Percentiles rank a stretch among this genome's conserved stretches.
These are phyloP conservation scores for Otolemur crassicaudatus DNA, from an alignment of 2,797 vertebrate genomes.

Conservation along the genomic window DNA sequence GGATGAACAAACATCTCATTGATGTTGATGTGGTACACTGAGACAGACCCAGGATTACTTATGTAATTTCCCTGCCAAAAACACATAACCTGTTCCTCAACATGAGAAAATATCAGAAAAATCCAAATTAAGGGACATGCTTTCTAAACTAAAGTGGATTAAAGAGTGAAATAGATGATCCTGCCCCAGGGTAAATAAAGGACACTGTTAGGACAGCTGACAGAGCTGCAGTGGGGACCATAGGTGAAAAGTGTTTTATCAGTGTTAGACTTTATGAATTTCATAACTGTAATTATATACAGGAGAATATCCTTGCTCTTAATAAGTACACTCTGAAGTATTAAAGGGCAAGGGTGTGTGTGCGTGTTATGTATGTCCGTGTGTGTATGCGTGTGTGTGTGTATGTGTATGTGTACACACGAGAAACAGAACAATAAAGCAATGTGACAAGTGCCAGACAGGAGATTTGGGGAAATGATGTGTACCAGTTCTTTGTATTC, in stretches of 20 bases:
- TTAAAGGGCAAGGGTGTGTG: not conserved
- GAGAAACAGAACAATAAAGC: conserved; percentile 15
- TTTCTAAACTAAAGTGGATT: not conserved
- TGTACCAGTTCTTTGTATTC: not conserved
- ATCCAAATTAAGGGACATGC: not conserved
- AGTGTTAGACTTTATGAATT: not conserved
- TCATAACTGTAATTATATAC: not conserved
- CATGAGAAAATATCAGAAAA: conserved; percentile 24
- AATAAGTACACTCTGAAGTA: not conserved
- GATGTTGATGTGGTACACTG: not conserved
- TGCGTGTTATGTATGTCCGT: too few species aligned
- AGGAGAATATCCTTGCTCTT: not conserved
- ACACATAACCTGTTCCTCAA: not conserved
- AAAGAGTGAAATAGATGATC: not conserved
- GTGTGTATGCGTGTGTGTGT: too few species aligned
- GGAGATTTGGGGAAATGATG: not conserved
- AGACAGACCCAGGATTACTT: not conserved
- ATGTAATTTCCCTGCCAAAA: not conserved
- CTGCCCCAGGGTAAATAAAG: not conserved
- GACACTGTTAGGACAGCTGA: not conserved
- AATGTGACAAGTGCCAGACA: conserved; percentile 6
- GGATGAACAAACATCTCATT: not conserved
- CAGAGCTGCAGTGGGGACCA: not conserved
- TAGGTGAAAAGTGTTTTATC: not conserved
- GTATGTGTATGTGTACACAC: not conserved